phyloP scores from a whole-genome alignment of 2,888 invertebrate genomes.

The Cheilosia vernalis region DNA sequence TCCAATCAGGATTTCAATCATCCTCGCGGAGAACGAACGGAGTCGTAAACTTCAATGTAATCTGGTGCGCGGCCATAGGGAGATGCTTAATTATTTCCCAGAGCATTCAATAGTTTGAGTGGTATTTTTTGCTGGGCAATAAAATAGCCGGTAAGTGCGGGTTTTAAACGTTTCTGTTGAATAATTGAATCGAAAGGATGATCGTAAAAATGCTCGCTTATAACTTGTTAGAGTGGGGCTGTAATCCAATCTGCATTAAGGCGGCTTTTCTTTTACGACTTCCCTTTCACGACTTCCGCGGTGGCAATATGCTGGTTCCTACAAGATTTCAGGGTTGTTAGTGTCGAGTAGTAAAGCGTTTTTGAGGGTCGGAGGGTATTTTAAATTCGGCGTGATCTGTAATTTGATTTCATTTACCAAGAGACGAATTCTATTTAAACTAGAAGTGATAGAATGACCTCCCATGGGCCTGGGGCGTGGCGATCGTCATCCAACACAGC shows the following conservation, averaged over 20 bases:
- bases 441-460: too few relatives aligned
- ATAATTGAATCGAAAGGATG: slow-evolving; percentile 39
- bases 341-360: not conserved
- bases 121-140: not conserved
- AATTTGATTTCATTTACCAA: too few relatives aligned
- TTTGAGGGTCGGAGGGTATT: too few relatives aligned
- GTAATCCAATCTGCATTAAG: slow-evolving; percentile 8
- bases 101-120: not conserved
- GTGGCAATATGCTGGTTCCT: not conserved
- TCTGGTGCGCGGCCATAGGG: not conserved
- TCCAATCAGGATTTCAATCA: slow-evolving; percentile 57
- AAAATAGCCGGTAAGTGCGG: slow-evolving; percentile 14
- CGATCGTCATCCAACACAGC: too few relatives aligned
- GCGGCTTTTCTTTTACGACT: slow-evolving; percentile 17
- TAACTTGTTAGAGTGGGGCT: not conserved
- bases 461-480: too few relatives aligned
- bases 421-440: too few relatives aligned
- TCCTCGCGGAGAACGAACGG: slow-evolving; percentile 25
- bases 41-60: slow-evolving; percentile 53
- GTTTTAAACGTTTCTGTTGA: slow-evolving; percentile 9
- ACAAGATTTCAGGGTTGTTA: slow-evolving; percentile 3
- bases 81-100: slow-evolving; percentile 18
- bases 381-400: too few relatives aligned
- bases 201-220: not conserved
- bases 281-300: slow-evolving; percentile 35